Percentiles rank a stretch among this genome's conserved stretches.
Evolutionary conservation across 2,797 vertebrate species (phyloP).

Genomic region (Hippoglossus hippoglossus): DNA sequence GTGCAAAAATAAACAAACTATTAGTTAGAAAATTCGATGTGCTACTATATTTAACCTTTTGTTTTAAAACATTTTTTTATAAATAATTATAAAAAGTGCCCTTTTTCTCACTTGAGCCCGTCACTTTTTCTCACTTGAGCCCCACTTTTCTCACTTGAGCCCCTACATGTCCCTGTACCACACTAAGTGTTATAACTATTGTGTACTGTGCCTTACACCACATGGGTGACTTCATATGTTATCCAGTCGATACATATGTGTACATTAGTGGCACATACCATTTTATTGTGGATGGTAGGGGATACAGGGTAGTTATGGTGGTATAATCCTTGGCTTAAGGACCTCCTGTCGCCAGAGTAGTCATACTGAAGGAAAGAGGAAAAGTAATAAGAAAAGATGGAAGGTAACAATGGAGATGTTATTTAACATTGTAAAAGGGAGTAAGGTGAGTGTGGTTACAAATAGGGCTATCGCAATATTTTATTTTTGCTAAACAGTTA

Average conservation of each 20-base stretch:
- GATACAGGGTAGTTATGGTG: slow-evolving; percentile 93
- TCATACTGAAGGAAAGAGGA: slow-evolving; percentile 88
- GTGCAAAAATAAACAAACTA: too few relatives aligned
- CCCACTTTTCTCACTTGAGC: too few relatives aligned
- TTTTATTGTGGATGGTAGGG: slow-evolving; percentile 92
- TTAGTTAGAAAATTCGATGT: too few relatives aligned
- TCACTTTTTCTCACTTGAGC: too few relatives aligned
- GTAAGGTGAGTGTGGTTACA: slow-evolving; percentile 22
- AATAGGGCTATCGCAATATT: neutral
- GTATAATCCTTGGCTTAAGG: slow-evolving; percentile 88
- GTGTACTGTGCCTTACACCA: neutral
- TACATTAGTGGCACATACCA: slow-evolving; percentile 84
- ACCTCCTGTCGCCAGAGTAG: slow-evolving; percentile 91
- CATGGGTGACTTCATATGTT: neutral
- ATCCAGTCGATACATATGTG: slow-evolving; percentile 9
- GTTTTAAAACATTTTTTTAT: too few relatives aligned
- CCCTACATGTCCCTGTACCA: too few relatives aligned
- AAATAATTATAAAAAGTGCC: too few relatives aligned
- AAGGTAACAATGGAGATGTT: slow-evolving; percentile 8
- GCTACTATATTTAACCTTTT: too few relatives aligned
- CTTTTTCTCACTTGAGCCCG: too few relatives aligned
- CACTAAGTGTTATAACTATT: too few relatives aligned
- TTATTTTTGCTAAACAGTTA: neutral
- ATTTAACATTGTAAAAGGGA: slow-evolving; percentile 20
- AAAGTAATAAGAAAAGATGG: slow-evolving; percentile 12